These are phyloP conservation scores for Theristicus caerulescens DNA, from an alignment of 2,113 vertebrate genomes.

Conservation along the genomic window DNA sequence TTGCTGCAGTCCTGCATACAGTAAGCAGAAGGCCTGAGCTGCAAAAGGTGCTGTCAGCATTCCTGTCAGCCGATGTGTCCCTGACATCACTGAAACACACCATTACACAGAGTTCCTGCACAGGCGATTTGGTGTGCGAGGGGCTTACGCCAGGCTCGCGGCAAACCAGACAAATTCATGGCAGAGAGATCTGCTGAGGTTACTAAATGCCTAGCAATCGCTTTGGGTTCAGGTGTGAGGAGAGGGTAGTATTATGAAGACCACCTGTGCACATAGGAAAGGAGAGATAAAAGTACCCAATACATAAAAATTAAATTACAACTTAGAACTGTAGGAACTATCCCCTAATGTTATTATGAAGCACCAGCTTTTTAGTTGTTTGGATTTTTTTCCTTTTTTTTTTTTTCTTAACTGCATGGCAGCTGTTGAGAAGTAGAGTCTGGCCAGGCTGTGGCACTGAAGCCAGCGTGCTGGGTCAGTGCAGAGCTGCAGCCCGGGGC, in stretches of 20 bases:
- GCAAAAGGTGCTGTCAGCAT: neutral
- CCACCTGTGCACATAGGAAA: neutral
- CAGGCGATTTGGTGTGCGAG: neutral
- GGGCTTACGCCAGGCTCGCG: too few species aligned
- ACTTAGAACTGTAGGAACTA: neutral
- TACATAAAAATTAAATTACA: too few species aligned
- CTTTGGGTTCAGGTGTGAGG: neutral
- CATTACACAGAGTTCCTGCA: neutral
- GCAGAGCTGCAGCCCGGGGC: neutral
- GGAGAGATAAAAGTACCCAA: neutral
- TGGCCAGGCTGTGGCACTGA: neutral
- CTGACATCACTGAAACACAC: neutral
- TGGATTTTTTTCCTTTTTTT: neutral
- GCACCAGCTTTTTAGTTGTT: neutral
- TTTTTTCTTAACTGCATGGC: neutral
- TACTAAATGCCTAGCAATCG: fast-evolving
- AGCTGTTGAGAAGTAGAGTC: neutral
- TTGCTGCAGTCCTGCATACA: neutral
- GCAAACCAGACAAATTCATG: too few species aligned
- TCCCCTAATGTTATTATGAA: neutral
- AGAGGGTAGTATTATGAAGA: neutral
- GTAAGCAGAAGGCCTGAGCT: neutral
- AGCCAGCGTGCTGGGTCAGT: too few species aligned
- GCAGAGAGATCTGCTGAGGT: neutral
- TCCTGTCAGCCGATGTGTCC: neutral